Percentiles rank a stretch among this genome's conserved stretches.
Evolutionary conservation across 1,140 invertebrate species (phyloP).

Genomic region (Drosophila jambulina): DNA sequence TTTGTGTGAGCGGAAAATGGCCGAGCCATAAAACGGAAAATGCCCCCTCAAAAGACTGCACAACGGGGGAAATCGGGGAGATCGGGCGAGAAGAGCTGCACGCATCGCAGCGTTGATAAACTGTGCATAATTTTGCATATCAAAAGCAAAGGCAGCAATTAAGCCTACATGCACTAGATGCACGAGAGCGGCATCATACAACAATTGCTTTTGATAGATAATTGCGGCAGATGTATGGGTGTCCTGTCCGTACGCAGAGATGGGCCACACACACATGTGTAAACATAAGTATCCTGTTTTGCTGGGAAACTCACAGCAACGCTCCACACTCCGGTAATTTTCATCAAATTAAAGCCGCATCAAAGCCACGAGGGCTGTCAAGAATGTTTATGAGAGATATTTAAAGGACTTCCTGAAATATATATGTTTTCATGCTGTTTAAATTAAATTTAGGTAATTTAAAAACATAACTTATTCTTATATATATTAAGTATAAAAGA

Average conservation of each 20-base stretch:
- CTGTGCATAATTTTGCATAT: slow-evolving; percentile 80
- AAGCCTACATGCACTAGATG: slow-evolving; percentile 64
- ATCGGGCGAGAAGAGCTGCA: slow-evolving; percentile 34
- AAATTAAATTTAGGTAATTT: too few relatives aligned
- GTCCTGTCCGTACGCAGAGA: slow-evolving; percentile 1
- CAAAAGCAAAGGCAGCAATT: slow-evolving; percentile 78
- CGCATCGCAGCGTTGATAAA: slow-evolving; percentile 70
- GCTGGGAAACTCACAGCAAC: slow-evolving; percentile 56
- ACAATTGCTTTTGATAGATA: slow-evolving; percentile 73
- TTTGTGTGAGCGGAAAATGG: slow-evolving; percentile 47
- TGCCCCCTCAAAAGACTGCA: slow-evolving; percentile 10
- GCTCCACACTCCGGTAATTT: slow-evolving; percentile 76
- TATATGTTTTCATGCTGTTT: too few relatives aligned
- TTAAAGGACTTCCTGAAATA: background rate
- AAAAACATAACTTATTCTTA: background rate
- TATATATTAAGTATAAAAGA: background rate
- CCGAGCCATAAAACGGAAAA: slow-evolving; percentile 34
- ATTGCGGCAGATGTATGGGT: slow-evolving; percentile 52
- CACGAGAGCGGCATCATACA: slow-evolving; percentile 43
- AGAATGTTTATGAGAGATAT: background rate
- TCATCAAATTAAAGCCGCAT: slow-evolving; percentile 72
- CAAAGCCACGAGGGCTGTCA: slow-evolving; percentile 13
- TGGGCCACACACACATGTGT: slow-evolving; percentile 3
- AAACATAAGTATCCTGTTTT: slow-evolving; percentile 56
- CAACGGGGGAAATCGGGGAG: background rate